Percentiles rank a stretch among this genome's conserved stretches.
Conservation (phyloP, 2,888 invertebrate species). For the Caenorhabditis zanzibari region DNA sequence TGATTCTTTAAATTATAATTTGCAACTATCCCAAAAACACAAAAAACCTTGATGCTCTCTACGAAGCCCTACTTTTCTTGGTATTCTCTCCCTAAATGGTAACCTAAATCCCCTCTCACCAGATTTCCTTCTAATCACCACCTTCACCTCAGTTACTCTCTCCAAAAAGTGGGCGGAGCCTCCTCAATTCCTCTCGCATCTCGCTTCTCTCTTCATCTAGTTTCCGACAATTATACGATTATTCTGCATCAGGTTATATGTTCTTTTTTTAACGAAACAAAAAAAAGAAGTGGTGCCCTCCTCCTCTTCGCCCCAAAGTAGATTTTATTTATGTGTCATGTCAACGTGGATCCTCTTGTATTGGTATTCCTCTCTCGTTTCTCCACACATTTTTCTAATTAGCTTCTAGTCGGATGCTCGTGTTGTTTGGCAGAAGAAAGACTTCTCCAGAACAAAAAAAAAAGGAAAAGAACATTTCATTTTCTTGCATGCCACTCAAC, state of each 20-base stretch:
- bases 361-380: conserved; percentile 26
- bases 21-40: too few species aligned
- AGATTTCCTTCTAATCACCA: conserved; percentile 26
- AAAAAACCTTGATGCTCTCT: not conserved
- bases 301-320: not conserved
- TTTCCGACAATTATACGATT: conserved; percentile 65
- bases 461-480: conserved; percentile 47
- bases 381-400: conserved; percentile 60
- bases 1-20: too few species aligned
- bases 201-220: conserved; percentile 41
- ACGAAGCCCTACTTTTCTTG: not conserved
- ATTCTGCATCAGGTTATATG: conserved; percentile 58
- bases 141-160: conserved; percentile 11
- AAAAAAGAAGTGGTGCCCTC: conserved; percentile 22
- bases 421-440: conserved; percentile 36
- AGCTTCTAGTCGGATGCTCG: conserved; percentile 61
- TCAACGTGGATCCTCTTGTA: conserved; percentile 25
- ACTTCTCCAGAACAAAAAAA: conserved; percentile 17
- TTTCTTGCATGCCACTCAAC: conserved; percentile 51
- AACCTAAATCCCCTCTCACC: not conserved
- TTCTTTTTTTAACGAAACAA: conserved; percentile 44
- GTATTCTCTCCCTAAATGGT: not conserved
- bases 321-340: conserved; percentile 19
- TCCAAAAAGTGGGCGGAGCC: conserved; percentile 42
- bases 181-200: conserved; percentile 5